Base-by-base conservation (phyloP, 2,797 vertebrate genomes). In the Xiphorhynchus erythropygius region DNA sequence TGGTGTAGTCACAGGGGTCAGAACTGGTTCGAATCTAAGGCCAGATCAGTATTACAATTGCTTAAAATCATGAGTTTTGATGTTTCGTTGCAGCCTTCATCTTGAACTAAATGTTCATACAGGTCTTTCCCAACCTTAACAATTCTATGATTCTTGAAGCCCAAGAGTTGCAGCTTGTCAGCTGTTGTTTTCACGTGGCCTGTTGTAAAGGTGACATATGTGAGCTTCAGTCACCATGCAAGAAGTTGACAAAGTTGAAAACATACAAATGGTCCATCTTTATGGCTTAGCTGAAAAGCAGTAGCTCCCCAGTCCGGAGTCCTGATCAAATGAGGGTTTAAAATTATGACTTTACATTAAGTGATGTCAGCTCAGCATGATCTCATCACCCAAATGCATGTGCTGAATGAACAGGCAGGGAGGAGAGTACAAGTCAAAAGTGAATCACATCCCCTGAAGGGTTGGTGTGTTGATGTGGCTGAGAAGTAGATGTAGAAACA, bases 361-460 rank as follows among this genome's bases (percentile, higher is more conserved):
- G 35, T 67, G 65, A 49, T 89, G 84, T 67, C 62, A 86, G 33
- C 39, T 91, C 55, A 56, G 65, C 18, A 0, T 63, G 83, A 82
- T 73, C 62, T 76, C 69, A 62, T 73, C 55, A 69, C 13, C 5
- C 1, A 60, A 81, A 67, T 46, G 37, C 76, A 39, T 2, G 2
- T 39, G 69, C 35, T 83, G 82, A 92, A 28, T 47, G 47, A 70
- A 79, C 7, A 84, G 49, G 52, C 3, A 3, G 57, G 57, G 71
- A 91, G 76, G 24, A 94, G 46, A 33, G 18, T 71, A 44, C 50
- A 57, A 24, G 62, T 59, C 55, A 41, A 2, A 88, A 55, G 52
- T 84, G 63, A 92, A 63, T 94, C 70, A 47, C 33, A 12, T 47
- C 77, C 87, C 91, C 79, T 50, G 63, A 87, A 77, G 89, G 73